Percentiles rank a stretch among this genome's conserved stretches.
Evolutionary conservation across 1,140 invertebrate species (phyloP).

Genomic region (Lerema accius): DNA sequence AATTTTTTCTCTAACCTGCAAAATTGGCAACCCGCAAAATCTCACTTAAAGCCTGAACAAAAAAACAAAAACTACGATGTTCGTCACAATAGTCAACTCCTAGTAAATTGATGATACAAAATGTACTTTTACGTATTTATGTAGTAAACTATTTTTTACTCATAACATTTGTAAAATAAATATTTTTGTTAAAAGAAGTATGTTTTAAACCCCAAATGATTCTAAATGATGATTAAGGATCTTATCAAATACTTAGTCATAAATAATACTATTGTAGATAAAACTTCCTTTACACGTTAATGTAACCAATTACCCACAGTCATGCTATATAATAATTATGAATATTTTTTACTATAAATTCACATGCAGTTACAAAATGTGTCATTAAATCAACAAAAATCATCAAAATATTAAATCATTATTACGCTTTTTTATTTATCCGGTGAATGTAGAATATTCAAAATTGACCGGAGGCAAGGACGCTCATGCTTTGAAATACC

Average conservation of each 20-base stretch:
- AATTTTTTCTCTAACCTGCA: not conserved
- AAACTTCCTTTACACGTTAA: not conserved
- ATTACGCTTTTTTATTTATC: slow-evolving; percentile 9
- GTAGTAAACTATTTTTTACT: no score
- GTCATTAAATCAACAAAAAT: not conserved
- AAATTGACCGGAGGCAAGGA: slow-evolving; percentile 42
- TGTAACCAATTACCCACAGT: not conserved
- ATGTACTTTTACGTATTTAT: no score
- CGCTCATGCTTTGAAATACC: slow-evolving; percentile 4
- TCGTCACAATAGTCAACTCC: not conserved
- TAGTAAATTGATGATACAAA: no score
- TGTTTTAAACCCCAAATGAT: no score
- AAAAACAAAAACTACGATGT: not conserved
- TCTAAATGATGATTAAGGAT: no score
- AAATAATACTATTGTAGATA: no score
- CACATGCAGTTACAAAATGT: slow-evolving; percentile 5
- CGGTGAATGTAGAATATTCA: slow-evolving; percentile 30
- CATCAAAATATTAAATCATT: slow-evolving; percentile 1
- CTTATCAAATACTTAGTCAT: no score
- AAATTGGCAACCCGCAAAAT: not conserved
- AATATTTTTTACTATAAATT: no score
- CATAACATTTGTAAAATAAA: no score
- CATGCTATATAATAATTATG: no score
- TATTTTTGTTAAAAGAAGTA: no score
- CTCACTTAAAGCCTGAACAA: not conserved